These are phyloP conservation scores for Monodelphis domestica DNA, from an alignment of 2,797 vertebrate genomes.

Conservation along the genomic window DNA sequence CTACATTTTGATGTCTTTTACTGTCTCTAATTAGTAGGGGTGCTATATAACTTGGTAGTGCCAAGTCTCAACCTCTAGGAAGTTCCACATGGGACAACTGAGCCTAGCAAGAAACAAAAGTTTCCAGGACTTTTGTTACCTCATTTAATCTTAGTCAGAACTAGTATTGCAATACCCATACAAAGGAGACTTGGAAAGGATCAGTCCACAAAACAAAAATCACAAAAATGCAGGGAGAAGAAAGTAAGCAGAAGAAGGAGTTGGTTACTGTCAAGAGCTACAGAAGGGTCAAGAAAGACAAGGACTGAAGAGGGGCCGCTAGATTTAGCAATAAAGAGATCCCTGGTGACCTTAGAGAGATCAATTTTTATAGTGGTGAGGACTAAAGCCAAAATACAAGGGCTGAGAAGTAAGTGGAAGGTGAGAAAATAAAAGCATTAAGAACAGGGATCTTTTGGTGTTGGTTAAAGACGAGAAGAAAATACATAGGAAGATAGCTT, in stretches of 20 bases:
- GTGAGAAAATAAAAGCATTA: neutral
- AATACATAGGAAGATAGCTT: neutral
- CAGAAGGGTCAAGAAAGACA: neutral
- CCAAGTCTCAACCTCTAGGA: constrained; percentile 2
- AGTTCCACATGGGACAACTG: constrained; percentile 23
- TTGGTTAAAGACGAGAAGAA: neutral
- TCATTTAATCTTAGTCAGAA: neutral
- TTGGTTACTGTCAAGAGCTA: neutral
- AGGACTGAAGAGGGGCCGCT: neutral
- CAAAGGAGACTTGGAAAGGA: neutral
- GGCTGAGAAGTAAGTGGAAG: neutral
- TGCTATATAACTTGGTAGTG: constrained; percentile 36
- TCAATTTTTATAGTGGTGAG: neutral
- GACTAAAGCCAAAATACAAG: neutral
- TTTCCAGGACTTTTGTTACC: neutral
- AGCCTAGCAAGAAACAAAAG: constrained; percentile 22
- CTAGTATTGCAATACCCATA: neutral
- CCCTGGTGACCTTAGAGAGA: neutral
- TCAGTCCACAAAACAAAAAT: neutral
- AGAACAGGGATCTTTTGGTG: neutral
- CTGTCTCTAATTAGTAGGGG: constrained; percentile 5
- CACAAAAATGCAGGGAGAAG: neutral
- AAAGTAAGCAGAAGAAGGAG: neutral
- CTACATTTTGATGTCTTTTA: constrained; percentile 11
- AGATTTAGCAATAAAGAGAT: neutral